Percentiles rank a stretch among this genome's conserved stretches.
Conservation (phyloP, 2,113 vertebrate genomes). For the Picathartes gymnocephalus region DNA sequence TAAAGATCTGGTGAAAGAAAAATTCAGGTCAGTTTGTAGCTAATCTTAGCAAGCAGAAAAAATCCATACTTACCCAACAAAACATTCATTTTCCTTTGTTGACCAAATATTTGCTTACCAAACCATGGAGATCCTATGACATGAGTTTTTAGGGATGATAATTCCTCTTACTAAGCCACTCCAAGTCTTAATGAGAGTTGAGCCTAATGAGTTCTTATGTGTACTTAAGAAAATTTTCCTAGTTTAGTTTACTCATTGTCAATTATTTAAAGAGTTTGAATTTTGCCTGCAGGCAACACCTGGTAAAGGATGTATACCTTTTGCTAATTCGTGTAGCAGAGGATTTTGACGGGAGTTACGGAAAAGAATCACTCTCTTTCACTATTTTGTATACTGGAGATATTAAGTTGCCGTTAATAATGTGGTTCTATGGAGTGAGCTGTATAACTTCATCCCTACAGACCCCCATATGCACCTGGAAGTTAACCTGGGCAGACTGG, state of each 20-base stretch:
- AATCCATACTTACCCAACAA: neutral
- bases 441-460: neutral
- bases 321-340: neutral
- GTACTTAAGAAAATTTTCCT: neutral
- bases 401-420: neutral
- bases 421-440: neutral
- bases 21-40: neutral
- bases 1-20: neutral
- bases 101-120: neutral
- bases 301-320: neutral
- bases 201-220: neutral
- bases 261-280: neutral
- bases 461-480: neutral
- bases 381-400: neutral
- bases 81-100: neutral
- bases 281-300: neutral
- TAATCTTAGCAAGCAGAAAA: neutral
- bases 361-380: neutral
- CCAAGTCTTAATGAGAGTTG: neutral
- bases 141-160: neutral
- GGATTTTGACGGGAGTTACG: neutral
- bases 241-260: neutral
- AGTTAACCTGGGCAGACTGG: neutral
- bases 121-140: neutral
- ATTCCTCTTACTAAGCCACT: neutral